Percentiles rank a stretch among this genome's conserved stretches.
These are phyloP conservation scores for Tursiops truncatus DNA, from an alignment of 2,113 vertebrate genomes.

Conservation along the genomic window DNA sequence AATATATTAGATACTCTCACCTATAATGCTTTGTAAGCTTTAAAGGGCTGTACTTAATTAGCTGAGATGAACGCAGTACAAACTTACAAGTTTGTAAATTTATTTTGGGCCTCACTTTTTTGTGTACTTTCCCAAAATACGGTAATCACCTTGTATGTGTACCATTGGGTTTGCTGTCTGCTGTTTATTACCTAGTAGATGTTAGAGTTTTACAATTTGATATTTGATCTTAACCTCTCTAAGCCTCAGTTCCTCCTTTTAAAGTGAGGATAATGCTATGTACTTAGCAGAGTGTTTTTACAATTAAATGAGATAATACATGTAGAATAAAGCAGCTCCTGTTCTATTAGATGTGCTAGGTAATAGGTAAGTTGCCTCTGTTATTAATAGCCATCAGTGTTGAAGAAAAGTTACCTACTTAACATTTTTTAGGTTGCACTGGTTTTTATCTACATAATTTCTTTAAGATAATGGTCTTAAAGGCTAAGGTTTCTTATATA, in stretches of 20 bases:
- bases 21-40: background rate
- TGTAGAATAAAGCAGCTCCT: background rate
- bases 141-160: background rate
- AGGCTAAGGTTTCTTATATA: background rate
- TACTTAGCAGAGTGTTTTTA: background rate
- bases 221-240: background rate
- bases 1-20: background rate
- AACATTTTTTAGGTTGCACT: background rate
- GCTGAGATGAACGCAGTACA: background rate
- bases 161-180: background rate
- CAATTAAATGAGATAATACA: background rate
- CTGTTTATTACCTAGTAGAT: background rate
- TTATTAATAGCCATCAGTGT: background rate
- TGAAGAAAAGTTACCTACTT: background rate
- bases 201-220: background rate
- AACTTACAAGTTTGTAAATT: background rate
- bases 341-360: background rate
- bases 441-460: background rate
- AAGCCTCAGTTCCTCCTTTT: background rate
- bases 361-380: background rate
- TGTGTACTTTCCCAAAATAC: background rate
- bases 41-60: background rate
- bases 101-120: background rate
- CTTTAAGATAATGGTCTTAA: background rate
- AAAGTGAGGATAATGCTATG: background rate